Evolutionary conservation across 2,888 invertebrate genomes (phyloP).

Genomic region (Ormyrus pomaceus): DNA sequence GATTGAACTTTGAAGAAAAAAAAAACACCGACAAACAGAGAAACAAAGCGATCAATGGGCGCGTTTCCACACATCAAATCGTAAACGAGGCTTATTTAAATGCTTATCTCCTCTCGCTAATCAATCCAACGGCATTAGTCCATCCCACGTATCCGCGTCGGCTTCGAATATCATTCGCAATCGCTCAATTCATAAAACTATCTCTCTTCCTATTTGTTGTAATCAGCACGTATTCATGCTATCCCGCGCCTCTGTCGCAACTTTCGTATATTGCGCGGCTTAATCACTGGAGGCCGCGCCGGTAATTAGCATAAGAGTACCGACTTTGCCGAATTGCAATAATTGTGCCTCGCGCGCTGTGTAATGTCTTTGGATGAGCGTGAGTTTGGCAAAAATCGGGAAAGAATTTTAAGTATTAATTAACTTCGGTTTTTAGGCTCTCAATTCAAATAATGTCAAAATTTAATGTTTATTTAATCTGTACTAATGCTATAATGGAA

Average conservation of each 20-base stretch:
- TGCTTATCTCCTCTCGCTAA: neutral
- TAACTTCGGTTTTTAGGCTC: no score
- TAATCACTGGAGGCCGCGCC: no score
- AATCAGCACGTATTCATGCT: constrained; percentile 9
- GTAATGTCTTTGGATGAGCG: no score
- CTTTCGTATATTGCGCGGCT: no score
- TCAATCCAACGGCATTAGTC: neutral
- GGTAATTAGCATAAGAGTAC: constrained; percentile 23
- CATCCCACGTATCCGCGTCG: constrained; percentile 5
- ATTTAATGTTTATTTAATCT: no score
- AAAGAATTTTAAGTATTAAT: no score
- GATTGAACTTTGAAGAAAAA: no score
- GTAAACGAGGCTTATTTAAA: no score
- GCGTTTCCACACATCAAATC: neutral
- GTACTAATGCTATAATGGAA: no score
- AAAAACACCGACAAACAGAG: neutral
- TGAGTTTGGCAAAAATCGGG: no score
- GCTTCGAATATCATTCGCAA: constrained; percentile 21
- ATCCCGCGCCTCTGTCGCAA: constrained; percentile 4
- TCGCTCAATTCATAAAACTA: neutral
- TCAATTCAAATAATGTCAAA: no score
- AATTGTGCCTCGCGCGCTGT: neutral
- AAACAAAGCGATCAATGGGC: neutral
- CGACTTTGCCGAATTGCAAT: constrained; percentile 10
- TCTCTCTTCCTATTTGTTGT: constrained; percentile 21